These are phyloP conservation scores for Nannoperca obscura DNA, from an alignment of 2,797 vertebrate genomes.

Conservation along the genomic window DNA sequence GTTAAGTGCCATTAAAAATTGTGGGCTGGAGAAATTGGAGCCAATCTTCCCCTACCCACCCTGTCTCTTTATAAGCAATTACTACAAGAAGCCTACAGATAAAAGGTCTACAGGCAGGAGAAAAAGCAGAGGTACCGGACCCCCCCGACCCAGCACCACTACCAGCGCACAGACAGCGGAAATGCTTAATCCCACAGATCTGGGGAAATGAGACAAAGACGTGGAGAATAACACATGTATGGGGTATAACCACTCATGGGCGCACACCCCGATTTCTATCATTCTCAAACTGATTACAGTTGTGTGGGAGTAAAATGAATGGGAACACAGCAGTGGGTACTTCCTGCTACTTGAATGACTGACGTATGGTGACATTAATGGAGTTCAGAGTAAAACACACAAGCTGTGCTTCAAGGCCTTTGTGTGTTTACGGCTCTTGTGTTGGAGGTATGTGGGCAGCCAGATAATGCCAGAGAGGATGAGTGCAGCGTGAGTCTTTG, in stretches of 20 bases:
- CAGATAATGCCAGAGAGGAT: conserved; percentile 28
- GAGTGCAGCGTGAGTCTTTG: conserved; percentile 8
- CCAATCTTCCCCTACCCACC: conserved; percentile 19
- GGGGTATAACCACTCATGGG: conserved; percentile 8
- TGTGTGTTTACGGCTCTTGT: conserved; percentile 21
- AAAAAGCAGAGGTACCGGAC: conserved; percentile 9
- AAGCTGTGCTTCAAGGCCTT: conserved; percentile 14
- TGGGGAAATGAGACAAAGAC: conserved; percentile 32
- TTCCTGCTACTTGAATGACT: conserved; percentile 44
- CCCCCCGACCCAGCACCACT: background rate
- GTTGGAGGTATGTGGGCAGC: conserved; percentile 36
- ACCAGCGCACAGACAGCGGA: conserved; percentile 35
- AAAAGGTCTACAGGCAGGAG: conserved; percentile 33
- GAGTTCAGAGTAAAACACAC: conserved; percentile 30
- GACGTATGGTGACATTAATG: conserved; percentile 33
- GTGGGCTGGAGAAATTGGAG: conserved; percentile 42
- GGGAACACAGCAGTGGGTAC: conserved; percentile 35
- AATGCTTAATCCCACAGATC: conserved; percentile 51
- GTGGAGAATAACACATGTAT: conserved; percentile 29
- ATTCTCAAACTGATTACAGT: conserved; percentile 52
- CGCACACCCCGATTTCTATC: conserved; percentile 15
- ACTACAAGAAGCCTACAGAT: conserved; percentile 33
- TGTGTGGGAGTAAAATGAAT: conserved; percentile 59
- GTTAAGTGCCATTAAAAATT: conserved; percentile 29
- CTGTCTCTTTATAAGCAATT: conserved; percentile 29